These are phyloP conservation scores for Mesorhabditis belari DNA, from an alignment of 2,888 invertebrate species.

Conservation along the genomic window DNA sequence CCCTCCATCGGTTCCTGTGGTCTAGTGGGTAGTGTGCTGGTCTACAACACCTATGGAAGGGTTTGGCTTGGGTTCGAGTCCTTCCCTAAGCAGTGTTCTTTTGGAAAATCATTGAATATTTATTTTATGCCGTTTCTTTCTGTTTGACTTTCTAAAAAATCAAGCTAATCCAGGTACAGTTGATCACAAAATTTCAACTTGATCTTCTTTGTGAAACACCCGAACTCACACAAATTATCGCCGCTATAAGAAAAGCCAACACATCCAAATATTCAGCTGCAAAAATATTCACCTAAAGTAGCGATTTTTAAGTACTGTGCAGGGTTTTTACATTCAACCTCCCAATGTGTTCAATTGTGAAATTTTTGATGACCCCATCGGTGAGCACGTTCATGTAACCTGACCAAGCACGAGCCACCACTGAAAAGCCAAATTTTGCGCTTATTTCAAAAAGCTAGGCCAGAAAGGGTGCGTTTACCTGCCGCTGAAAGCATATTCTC, in stretches of 20 bases:
- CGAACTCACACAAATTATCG: conserved; percentile 6
- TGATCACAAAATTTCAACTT: too few relatives aligned
- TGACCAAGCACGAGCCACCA: conserved; percentile 56
- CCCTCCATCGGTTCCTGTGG: too few relatives aligned
- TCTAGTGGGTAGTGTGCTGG: too few relatives aligned
- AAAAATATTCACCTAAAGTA: conserved; percentile 11
- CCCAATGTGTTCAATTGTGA: conserved; percentile 9
- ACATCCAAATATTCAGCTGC: conserved; percentile 21
- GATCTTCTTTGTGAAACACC: too few relatives aligned
- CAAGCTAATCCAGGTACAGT: too few relatives aligned
- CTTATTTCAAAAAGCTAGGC: neutral
- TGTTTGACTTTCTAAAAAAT: too few relatives aligned
- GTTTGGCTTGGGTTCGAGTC: too few relatives aligned
- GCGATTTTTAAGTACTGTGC: neutral
- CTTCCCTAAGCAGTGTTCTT: too few relatives aligned
- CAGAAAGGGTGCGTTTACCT: conserved; percentile 1
- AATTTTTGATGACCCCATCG: conserved; percentile 7
- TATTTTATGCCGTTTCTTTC: too few relatives aligned
- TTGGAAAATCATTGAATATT: too few relatives aligned
- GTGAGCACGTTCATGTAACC: conserved; percentile 54
- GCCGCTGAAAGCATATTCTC: conserved; percentile 70
- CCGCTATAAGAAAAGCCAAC: conserved; percentile 17
- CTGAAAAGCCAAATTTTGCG: conserved; percentile 17
- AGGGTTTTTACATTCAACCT: conserved; percentile 6
- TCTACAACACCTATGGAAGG: too few relatives aligned